Percentiles rank a stretch among this genome's conserved stretches.
These are phyloP conservation scores for Mystacides longicornis DNA, from an alignment of 2,888 invertebrate genomes.

Conservation along the genomic window DNA sequence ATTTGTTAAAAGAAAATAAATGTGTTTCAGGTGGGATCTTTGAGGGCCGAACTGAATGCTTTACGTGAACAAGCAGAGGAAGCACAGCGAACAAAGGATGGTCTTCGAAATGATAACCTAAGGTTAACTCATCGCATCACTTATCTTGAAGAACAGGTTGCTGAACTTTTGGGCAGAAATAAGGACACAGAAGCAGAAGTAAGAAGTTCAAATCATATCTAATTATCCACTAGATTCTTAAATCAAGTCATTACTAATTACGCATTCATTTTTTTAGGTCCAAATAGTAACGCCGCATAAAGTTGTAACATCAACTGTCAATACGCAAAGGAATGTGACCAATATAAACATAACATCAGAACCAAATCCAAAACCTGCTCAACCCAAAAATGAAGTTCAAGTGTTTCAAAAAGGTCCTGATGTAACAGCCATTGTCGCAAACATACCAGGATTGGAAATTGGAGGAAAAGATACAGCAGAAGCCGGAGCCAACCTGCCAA, in stretches of 20 bases:
- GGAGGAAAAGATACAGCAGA: slow-evolving; percentile 34
- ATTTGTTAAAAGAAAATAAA: too few species aligned
- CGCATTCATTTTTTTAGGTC: slow-evolving; percentile 17
- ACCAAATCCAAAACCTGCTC: slow-evolving; percentile 38
- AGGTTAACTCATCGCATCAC: slow-evolving; percentile 81
- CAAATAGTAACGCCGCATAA: slow-evolving; percentile 30
- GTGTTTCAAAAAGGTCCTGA: slow-evolving; percentile 77
- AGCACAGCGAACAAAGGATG: slow-evolving; percentile 55
- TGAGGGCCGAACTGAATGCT: slow-evolving; percentile 52
- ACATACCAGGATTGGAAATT: slow-evolving; percentile 51
- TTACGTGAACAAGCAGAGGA: slow-evolving; percentile 55
- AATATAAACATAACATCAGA: slow-evolving; percentile 64
- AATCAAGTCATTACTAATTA: neutral
- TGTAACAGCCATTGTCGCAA: slow-evolving; percentile 65
- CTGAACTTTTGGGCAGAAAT: slow-evolving; percentile 47
- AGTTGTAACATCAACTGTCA: slow-evolving; percentile 47
- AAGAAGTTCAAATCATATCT: neutral
- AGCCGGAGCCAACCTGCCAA: slow-evolving; percentile 37
- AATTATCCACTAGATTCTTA: too few species aligned
- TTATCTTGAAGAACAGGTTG: slow-evolving; percentile 82
- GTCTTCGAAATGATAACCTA: slow-evolving; percentile 69
- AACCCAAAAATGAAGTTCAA: slow-evolving; percentile 48
- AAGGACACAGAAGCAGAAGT: slow-evolving; percentile 32
- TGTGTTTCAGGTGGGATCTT: slow-evolving; percentile 45
- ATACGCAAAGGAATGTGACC: slow-evolving; percentile 58